Base-by-base conservation (phyloP, 2,888 invertebrate species). In the Pyrocoelia pectoralis region DNA sequence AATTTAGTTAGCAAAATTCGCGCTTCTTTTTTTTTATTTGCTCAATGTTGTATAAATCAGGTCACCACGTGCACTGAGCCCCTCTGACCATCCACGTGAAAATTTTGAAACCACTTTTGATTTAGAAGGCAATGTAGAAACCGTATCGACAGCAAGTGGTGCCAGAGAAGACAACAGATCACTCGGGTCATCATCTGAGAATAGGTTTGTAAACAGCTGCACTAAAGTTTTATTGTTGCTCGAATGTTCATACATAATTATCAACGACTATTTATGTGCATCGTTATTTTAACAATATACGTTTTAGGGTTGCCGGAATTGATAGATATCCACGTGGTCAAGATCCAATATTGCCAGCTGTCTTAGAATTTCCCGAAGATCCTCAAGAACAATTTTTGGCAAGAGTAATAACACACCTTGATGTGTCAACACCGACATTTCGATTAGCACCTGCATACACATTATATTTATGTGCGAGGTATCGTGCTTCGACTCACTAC, bases 361-460 rank as follows among this genome's bases (percentile, higher is more conserved):
- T 96, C 15, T 83, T 98, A 71, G 97, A 97, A 83, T 95, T 97
- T 81, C 91, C 95, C 17, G 97, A 98, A 82, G 95, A 95, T 71
- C 94, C 93, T 15, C 98, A 98, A 83, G 95, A 96, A 78, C 89
- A 92, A 71, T 95, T 98, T 82, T 84, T 98, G 53, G 90, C 92
- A 65, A 90, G 94, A 41, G 92, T 97, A 68, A 90, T 97, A 77
- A 88, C 92, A 29, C 91, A 96, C 70, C 87, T 96, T 70, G 96
- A 95, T 80, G 94, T 95, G 10, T 91, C 91, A 77, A 89, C 90
- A 62, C 93, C 93, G 9, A 93, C 94, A 71, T 98, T 98, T 84
- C 96, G 97, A 79, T 86, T 99, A 66, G 95, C 98, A 0, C 98
- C 98, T 0, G 97, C 98, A 18, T 99, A 98, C 83, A 93, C 97